A percentile compares a stretch with the other conserved stretches of the same genome.
Conservation (phyloP, 2,113 vertebrate species). For the Nannobrachium achirus region DNA sequence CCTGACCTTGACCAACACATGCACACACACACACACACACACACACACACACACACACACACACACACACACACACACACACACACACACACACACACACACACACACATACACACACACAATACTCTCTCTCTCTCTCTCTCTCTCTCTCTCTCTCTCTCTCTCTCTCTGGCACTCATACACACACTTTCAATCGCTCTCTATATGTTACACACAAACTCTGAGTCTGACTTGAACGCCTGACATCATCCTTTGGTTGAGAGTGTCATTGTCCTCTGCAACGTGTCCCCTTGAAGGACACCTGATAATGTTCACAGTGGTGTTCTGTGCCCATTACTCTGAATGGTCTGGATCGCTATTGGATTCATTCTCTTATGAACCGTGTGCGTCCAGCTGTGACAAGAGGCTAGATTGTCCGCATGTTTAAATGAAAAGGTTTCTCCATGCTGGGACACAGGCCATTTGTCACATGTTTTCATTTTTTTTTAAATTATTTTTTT, state of each 20-base stretch:
- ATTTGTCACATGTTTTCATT: slow-evolving; percentile 52
- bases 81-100: not conserved
- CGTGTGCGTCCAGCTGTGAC: slow-evolving; percentile 56
- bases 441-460: slow-evolving; percentile 46
- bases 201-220: not conserved
- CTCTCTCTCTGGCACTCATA: not conserved
- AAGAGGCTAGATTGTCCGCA: slow-evolving; percentile 38
- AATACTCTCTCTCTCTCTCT: too few relatives aligned
- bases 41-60: not conserved
- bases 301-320: slow-evolving; percentile 23
- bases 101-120: slow-evolving; percentile 22
- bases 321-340: slow-evolving; percentile 22
- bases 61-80: not conserved
- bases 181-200: not conserved
- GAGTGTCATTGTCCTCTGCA: slow-evolving; percentile 45
- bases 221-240: slow-evolving; percentile 55
- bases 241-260: slow-evolving; percentile 59
- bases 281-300: slow-evolving; percentile 37
- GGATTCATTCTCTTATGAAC: slow-evolving; percentile 23
- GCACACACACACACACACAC: slow-evolving; percentile 37
- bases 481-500: slow-evolving; percentile 20
- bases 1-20: slow-evolving; percentile 75
- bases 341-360: slow-evolving; percentile 9
- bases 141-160: too few relatives aligned
- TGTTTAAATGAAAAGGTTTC: slow-evolving; percentile 48